These are phyloP conservation scores for Beris morrisii DNA, from an alignment of 2,888 invertebrate species.

Conservation along the genomic window DNA sequence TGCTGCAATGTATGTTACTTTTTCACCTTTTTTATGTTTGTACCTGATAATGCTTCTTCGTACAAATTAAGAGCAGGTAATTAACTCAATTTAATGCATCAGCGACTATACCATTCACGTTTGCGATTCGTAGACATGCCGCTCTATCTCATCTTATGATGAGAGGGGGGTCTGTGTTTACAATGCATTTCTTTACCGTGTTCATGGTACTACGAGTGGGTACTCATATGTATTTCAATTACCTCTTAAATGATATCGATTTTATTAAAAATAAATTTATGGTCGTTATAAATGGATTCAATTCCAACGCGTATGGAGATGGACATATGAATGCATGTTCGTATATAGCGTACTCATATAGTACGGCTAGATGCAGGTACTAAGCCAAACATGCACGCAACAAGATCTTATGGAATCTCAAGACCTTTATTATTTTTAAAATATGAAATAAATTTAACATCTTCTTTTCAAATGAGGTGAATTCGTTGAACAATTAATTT, in stretches of 20 bases:
- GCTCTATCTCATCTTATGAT: too few relatives aligned
- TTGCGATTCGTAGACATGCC: too few relatives aligned
- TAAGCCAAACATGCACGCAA: too few relatives aligned
- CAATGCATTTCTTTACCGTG: neutral
- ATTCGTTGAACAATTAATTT: too few relatives aligned
- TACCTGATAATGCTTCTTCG: constrained; percentile 2
- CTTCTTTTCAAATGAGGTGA: too few relatives aligned
- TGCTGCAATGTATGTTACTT: neutral
- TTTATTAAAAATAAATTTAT: constrained; percentile 32
- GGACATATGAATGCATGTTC: too few relatives aligned
- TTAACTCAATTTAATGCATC: constrained; percentile 33
- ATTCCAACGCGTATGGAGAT: constrained; percentile 8
- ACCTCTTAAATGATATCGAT: constrained; percentile 33
- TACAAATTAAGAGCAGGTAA: constrained; percentile 31
- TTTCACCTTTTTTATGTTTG: neutral
- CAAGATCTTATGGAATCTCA: too few relatives aligned
- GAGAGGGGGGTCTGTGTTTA: constrained; percentile 16
- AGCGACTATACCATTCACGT: constrained; percentile 5
- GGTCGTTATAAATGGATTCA: constrained; percentile 25
- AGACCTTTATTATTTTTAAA: too few relatives aligned
- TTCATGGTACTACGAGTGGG: neutral
- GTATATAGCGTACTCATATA: too few relatives aligned
- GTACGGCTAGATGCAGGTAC: too few relatives aligned
- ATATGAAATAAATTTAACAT: too few relatives aligned
- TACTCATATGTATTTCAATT: constrained; percentile 29